phyloP scores from a whole-genome alignment of 2,888 invertebrate genomes.

The Mystacides longicornis region DNA sequence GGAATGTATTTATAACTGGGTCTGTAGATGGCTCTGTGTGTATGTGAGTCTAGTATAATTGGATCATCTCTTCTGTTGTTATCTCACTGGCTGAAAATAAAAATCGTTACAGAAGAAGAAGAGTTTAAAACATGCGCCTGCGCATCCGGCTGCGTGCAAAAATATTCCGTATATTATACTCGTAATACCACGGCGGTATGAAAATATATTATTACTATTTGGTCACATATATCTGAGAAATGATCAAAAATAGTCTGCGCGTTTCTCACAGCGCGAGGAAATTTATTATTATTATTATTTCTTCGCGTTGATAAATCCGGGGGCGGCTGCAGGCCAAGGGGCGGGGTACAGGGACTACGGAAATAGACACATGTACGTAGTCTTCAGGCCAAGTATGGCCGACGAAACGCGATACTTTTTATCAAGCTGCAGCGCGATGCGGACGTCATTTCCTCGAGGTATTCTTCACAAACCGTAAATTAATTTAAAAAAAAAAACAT shows the following conservation, averaged over 20 bases:
- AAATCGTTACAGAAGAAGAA: slow-evolving; percentile 4
- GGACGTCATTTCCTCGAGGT: too few relatives aligned
- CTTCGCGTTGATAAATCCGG: too few relatives aligned
- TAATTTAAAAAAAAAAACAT: too few relatives aligned
- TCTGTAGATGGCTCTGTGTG: background rate
- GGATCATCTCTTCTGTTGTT: slow-evolving; percentile 8
- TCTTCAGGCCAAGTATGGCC: slow-evolving; percentile 25
- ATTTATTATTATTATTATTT: too few relatives aligned
- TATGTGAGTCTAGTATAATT: slow-evolving; percentile 2
- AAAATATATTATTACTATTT: background rate
- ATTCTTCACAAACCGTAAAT: too few relatives aligned
- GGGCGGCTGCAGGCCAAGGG: background rate
- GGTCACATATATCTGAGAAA: slow-evolving; percentile 20
- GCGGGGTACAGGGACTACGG: slow-evolving; percentile 9
- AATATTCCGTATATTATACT: slow-evolving; percentile 6
- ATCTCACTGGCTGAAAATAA: slow-evolving; percentile 14
- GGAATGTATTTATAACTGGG: background rate
- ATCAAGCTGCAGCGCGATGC: slow-evolving; percentile 8
- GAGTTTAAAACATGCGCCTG: slow-evolving; percentile 14
- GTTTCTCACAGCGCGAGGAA: slow-evolving; percentile 8
- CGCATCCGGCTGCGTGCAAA: slow-evolving; percentile 15
- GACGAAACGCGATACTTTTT: slow-evolving; percentile 23
- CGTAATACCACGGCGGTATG: background rate
- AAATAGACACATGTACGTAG: too few relatives aligned
- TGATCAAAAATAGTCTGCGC: slow-evolving; percentile 24